Evolutionary conservation across 2,113 vertebrate genomes (phyloP).

Genomic region (Danionella cerebrum): DNA sequence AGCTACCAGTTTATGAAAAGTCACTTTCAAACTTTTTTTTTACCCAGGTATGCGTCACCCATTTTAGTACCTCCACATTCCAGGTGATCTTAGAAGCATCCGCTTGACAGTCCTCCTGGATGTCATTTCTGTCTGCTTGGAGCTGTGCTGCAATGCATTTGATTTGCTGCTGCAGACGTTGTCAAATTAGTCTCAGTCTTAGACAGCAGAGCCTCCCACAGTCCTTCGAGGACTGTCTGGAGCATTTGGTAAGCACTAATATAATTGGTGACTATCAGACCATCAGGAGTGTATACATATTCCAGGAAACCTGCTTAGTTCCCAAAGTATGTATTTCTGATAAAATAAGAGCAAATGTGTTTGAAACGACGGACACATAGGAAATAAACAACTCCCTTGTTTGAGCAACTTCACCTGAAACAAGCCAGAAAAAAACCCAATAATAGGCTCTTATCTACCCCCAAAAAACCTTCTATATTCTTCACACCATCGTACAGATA

Average conservation of each 20-base stretch:
- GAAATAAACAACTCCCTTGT: no score
- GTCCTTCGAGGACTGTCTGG: neutral
- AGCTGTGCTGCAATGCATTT: neutral
- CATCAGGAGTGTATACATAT: neutral
- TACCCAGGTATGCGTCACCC: constrained; percentile 17
- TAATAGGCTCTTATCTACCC: no score
- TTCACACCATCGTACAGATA: no score
- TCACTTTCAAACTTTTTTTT: constrained; percentile 7
- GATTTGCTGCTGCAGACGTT: neutral
- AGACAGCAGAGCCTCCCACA: neutral
- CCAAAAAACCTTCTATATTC: no score
- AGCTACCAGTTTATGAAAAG: neutral
- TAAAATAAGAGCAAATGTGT: no score
- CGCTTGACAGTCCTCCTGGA: neutral
- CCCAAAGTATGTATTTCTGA: neutral
- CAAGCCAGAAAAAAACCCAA: no score
- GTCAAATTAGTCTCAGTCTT: constrained; percentile 1
- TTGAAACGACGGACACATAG: no score
- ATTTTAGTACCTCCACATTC: constrained; percentile 14
- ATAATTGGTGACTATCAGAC: neutral
- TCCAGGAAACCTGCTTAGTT: neutral
- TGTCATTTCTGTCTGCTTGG: constrained; percentile 1
- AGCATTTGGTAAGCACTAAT: neutral
- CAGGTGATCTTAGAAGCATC: constrained; percentile 23
- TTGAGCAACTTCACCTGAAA: no score